Evolutionary conservation across 2,113 vertebrate species (phyloP), one percentile per base, ranked within the genome.

Genomic region (Centropristis striata): DNA sequence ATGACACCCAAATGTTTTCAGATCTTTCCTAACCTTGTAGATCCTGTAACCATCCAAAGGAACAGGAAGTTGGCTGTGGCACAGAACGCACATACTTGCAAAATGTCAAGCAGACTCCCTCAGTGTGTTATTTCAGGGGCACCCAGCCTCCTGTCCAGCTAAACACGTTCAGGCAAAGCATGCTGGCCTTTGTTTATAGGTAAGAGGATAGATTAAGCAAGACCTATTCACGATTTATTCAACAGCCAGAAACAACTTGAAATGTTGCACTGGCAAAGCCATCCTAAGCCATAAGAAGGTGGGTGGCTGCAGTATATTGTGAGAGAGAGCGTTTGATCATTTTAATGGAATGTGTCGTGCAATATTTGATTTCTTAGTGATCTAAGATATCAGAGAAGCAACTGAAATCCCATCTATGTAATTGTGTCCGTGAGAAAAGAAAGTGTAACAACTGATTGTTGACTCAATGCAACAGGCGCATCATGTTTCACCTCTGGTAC

Each of bases 171-270:
- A 86, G 68, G 20, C 41, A 57, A 66, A 57, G 27, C 68, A 41
- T 41, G 65, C n/a, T 10, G 1, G 20, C 13, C 36, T 69, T 57
- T 75, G 70, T 86, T 78, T 72, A 60, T 36, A 60, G 63, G 36
- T 66, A 78, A 69, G 55, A 78, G 64, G 58, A 79, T 49, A 74
- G 37, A 85, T 66, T 61, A 16, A 49, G 39, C 23, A 65, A 63
- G 27, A 71, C n/a, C 37, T 23, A 46, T 47, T 50, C 27, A 58
- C 47, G 58, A 70, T 71, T 57, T 54, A 63, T 59, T 69, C 14
- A 70, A 21, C 49, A 53, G 55, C 32, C 47, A 71, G 64, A 49
- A 82, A 77, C 53, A 84, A 73, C 78, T 66, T 23, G 1, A 58
- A 53, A 71, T 53, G 15, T 53, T 54, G 39, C 15, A 78, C 4